Evolutionary conservation across 2,113 vertebrate species (phyloP).

Genomic region (Indicator indicator): DNA sequence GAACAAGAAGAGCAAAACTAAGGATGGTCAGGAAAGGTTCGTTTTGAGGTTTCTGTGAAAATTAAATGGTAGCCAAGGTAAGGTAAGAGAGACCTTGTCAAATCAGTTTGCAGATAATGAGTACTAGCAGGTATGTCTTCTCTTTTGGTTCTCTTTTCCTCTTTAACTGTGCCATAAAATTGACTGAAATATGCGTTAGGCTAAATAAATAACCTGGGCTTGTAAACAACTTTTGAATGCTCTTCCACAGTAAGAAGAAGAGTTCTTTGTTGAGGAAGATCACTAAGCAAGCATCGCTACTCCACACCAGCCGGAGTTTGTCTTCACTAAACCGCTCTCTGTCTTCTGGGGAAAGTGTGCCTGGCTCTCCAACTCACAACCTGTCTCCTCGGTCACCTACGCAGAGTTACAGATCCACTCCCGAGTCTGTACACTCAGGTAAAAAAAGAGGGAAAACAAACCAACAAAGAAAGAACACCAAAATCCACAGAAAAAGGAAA

Average conservation of each 20-base stretch:
- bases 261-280: conserved; percentile 94
- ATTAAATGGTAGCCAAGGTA: neutral
- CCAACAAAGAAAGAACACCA: neutral
- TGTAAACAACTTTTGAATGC: conserved; percentile 4
- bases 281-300: conserved; percentile 91
- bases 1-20: conserved; percentile 90
- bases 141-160: neutral
- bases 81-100: neutral
- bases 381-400: conserved; percentile 94
- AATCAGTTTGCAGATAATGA: neutral
- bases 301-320: conserved; percentile 95
- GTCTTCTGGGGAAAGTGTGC: conserved; percentile 94
- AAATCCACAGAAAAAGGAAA: neutral
- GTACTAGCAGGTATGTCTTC: neutral
- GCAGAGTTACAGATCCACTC: conserved; percentile 89
- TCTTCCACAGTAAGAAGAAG: conserved; percentile 85
- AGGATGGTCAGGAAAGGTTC: conserved; percentile 94
- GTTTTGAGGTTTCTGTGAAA: conserved; percentile 29
- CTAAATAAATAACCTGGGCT: neutral
- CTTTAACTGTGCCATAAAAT: neutral
- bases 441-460: neutral
- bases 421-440: conserved; percentile 92
- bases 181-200: neutral
- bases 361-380: conserved; percentile 93
- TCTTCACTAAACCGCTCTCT: conserved; percentile 95